phyloP scores from a whole-genome alignment of 1,140 invertebrate species.

The Anastatus disparis region DNA sequence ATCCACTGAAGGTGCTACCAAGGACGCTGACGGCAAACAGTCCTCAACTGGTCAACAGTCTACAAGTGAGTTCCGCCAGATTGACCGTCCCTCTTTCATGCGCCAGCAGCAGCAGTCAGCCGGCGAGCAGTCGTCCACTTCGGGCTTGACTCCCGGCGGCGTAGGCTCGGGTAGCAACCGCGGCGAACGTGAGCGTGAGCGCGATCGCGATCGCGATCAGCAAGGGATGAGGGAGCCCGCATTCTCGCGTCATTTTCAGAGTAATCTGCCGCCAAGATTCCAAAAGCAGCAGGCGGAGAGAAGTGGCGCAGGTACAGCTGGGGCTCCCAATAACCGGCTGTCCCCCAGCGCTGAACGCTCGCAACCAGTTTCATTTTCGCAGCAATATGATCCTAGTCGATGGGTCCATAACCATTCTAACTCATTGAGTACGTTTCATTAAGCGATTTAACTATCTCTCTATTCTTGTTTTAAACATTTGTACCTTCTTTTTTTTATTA shows the following conservation, averaged over 20 bases:
- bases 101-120: slow-evolving; percentile 40
- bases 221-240: slow-evolving; percentile 64
- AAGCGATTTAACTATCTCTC: slow-evolving; percentile 34
- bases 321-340: slow-evolving; percentile 54
- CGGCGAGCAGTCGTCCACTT: slow-evolving; percentile 22
- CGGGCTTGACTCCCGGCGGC: neutral
- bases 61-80: slow-evolving; percentile 49
- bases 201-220: slow-evolving; percentile 63
- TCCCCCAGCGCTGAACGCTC: slow-evolving; percentile 59
- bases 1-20: slow-evolving; percentile 62
- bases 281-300: slow-evolving; percentile 76
- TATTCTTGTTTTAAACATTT: slow-evolving; percentile 16
- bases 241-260: slow-evolving; percentile 80
- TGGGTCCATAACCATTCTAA: slow-evolving; percentile 59
- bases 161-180: slow-evolving; percentile 25
- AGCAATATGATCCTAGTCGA: slow-evolving; percentile 66
- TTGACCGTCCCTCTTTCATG: slow-evolving; percentile 47
- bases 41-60: slow-evolving; percentile 40
- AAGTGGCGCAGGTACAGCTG: slow-evolving; percentile 56
- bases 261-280: slow-evolving; percentile 86
- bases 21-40: slow-evolving; percentile 62
- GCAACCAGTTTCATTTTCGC: slow-evolving; percentile 61
- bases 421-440: slow-evolving; percentile 56
- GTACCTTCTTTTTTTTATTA: slow-evolving; percentile 15
- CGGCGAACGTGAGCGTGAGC: slow-evolving; percentile 52